Percentiles rank a stretch among this genome's conserved stretches.
Evolutionary conservation across 2,113 vertebrate species (phyloP).

Genomic region (Saguinus imperator): DNA sequence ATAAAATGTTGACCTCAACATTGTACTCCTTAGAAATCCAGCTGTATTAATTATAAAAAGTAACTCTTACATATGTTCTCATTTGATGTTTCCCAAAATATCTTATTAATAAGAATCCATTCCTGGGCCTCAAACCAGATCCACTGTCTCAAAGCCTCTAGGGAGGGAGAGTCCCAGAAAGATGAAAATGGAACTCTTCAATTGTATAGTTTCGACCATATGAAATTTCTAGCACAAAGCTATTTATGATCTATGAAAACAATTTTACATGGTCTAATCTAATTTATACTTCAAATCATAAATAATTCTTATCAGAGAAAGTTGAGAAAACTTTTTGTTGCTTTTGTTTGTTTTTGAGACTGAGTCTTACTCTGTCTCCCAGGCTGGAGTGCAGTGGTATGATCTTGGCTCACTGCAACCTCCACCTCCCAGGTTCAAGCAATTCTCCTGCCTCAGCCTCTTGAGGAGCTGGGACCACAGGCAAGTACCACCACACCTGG

Average conservation of each 20-base stretch:
- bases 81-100: neutral
- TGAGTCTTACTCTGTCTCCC: too few species aligned
- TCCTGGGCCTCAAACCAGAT: neutral
- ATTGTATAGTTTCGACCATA: neutral
- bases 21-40: neutral
- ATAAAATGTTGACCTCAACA: neutral
- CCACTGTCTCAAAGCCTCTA: neutral
- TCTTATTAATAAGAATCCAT: neutral
- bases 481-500: too few species aligned
- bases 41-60: neutral
- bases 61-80: neutral
- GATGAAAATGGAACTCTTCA: neutral
- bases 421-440: too few species aligned
- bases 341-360: too few species aligned
- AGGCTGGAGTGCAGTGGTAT: too few species aligned
- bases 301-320: neutral
- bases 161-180: neutral
- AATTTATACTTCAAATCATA: too few species aligned
- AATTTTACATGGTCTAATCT: neutral
- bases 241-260: neutral
- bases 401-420: too few species aligned
- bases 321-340: neutral
- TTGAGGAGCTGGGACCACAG: too few species aligned
- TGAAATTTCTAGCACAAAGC: neutral
- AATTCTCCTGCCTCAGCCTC: too few species aligned